A percentile compares a stretch with the other conserved stretches of the same genome.
phyloP scores from a whole-genome alignment of 2,113 vertebrate species.

The Paramormyrops kingsleyae region DNA sequence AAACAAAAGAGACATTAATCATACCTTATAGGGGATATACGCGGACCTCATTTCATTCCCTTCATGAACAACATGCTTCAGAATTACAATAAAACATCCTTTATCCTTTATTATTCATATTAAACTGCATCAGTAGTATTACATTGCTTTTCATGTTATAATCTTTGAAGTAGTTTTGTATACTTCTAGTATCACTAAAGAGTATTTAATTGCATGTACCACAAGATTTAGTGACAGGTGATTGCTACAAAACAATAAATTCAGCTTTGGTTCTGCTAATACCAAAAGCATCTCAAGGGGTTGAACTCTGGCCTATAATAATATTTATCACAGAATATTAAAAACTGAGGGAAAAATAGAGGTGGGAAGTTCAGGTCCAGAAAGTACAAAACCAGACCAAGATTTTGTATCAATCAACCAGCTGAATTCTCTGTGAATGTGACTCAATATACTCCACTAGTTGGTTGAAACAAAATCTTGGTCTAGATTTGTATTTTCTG shows the following conservation, averaged over 20 bases:
- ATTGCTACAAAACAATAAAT: neutral
- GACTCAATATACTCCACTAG: too few species aligned
- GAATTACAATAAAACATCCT: neutral
- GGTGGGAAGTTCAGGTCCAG: too few species aligned
- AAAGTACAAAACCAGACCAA: too few species aligned
- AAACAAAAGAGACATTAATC: neutral
- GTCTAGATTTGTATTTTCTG: too few species aligned
- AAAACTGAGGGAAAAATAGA: neutral
- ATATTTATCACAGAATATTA: neutral
- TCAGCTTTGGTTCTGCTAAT: neutral
- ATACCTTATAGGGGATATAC: neutral
- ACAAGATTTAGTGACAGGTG: neutral
- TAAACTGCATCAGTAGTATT: neutral
- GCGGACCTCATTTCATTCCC: neutral
- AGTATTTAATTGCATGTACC: neutral
- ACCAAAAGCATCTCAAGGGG: neutral
- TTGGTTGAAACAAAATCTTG: too few species aligned
- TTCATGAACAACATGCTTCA: neutral
- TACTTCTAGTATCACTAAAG: neutral
- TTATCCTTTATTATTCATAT: neutral
- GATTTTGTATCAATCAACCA: too few species aligned
- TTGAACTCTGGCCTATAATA: neutral
- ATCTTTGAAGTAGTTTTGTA: neutral
- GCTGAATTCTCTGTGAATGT: too few species aligned
- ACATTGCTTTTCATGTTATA: neutral